Evolutionary conservation across 2,888 invertebrate genomes (phyloP).

Genomic region (Nematopogon swammerdamellus): DNA sequence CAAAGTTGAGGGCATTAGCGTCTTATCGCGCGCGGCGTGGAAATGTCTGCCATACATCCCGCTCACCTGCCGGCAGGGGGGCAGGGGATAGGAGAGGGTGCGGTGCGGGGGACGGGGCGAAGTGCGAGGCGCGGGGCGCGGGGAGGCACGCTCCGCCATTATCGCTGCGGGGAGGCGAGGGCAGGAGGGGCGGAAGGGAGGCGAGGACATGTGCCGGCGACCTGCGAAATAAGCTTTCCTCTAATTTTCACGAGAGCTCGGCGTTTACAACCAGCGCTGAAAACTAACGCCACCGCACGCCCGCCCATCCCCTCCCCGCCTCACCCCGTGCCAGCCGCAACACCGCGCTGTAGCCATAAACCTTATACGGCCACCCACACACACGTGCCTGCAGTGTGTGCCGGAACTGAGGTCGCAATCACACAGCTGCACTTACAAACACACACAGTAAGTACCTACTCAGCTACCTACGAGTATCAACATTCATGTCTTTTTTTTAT

Average conservation of each 20-base stretch:
- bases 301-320: background rate
- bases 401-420: no score
- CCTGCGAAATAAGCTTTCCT: background rate
- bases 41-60: constrained; percentile 25
- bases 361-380: background rate
- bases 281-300: background rate
- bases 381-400: no score
- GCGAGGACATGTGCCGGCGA: background rate
- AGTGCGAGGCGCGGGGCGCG: background rate
- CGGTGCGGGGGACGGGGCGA: background rate
- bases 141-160: background rate
- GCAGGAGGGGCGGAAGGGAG: background rate
- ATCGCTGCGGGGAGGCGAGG: background rate
- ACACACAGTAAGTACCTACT: no score
- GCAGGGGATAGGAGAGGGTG: background rate
- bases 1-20: constrained; percentile 58
- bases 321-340: no score
- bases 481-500: no score
- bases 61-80: background rate
- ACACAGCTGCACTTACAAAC: no score
- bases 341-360: background rate
- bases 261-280: background rate
- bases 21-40: constrained; percentile 53
- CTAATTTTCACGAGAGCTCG: background rate
- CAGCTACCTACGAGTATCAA: no score